Evolutionary conservation across 2,113 vertebrate species (phyloP), one percentile per base, ranked within the genome.

Genomic region (Morone saxatilis): DNA sequence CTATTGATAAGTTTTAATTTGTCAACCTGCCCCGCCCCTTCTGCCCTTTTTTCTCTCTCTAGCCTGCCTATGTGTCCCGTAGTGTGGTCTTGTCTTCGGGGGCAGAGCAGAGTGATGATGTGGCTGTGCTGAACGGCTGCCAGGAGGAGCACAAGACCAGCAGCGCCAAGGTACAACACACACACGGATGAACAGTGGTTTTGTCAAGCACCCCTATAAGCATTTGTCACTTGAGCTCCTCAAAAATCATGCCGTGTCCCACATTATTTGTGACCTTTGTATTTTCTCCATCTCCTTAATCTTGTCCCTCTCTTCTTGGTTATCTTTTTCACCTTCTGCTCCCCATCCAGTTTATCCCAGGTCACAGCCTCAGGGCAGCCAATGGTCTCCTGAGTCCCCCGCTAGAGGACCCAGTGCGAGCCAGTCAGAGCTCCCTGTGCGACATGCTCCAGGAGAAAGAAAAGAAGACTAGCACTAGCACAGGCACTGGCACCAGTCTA

Each of bases 371-470:
- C 68, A 97, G 97, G 92, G 91, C 96, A 3, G 88, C 36, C 96
- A 99, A 99, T 0, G 98, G 98, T 0, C 96, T 99, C 63, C 76
- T 99, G 87, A 96, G 96, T 73, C 98, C 97, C 11, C 96, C 96
- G 0, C 94, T 94, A 84, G 97, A 98, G 65, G 96, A 96, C 50
- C 94, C 97, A 0, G 92, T 91, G 56, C 76, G 83, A 62, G 96
- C 96, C 90, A 98, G 98, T 86, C 98, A 99, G 84, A 98, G 96
- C 1, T 99, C 98, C 0, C 93, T 99, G 66, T 98, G 97, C 4
- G 97, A 99, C 82, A 98, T 98, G 90, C 93, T 99, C 40, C 98
- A 99, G 88, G 98, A 98, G 89, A 99, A 98, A 74, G 93, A 95
- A 68, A 95, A 86, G 62, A 94, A 96, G 68, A 90, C 89, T 0